Evolutionary conservation across 2,797 vertebrate genomes (phyloP).

Genomic region (Phalanger gymnotis): DNA sequence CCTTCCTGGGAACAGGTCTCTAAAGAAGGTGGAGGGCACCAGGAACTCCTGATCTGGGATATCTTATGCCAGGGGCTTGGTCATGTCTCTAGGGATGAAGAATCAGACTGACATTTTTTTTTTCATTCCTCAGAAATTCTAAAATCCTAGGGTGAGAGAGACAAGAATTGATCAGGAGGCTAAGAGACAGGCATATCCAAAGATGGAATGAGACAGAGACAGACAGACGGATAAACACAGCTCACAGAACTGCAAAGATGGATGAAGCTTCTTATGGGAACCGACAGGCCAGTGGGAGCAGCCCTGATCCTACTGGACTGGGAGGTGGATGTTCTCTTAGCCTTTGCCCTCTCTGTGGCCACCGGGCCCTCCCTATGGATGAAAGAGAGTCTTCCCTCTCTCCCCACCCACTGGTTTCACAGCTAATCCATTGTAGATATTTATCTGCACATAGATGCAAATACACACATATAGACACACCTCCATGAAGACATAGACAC

Average conservation of each 20-base stretch:
- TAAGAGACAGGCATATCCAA: constrained; percentile 62
- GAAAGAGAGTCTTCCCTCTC: background rate
- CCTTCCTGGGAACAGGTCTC: background rate
- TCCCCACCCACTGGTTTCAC: background rate
- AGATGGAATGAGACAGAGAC: constrained; percentile 68
- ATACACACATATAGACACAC: background rate
- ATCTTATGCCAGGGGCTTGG: background rate
- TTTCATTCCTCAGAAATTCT: constrained; percentile 50
- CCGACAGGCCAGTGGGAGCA: constrained; percentile 14
- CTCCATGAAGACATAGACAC: background rate
- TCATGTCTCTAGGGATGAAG: background rate
- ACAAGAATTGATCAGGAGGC: constrained; percentile 41
- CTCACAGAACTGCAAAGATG: constrained; percentile 30
- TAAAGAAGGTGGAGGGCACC: background rate
- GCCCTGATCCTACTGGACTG: background rate
- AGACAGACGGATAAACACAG: constrained; percentile 70
- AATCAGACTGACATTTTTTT: background rate
- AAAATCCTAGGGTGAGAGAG: constrained; percentile 35
- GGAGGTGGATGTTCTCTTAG: background rate
- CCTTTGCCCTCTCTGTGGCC: constrained; percentile 3
- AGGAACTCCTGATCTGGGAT: background rate
- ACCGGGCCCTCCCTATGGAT: background rate
- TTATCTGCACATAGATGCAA: background rate
- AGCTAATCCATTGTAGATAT: background rate
- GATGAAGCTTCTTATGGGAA: constrained; percentile 48